Evolutionary conservation across 2,888 invertebrate species (phyloP).

Genomic region (Heteropelma amictum): DNA sequence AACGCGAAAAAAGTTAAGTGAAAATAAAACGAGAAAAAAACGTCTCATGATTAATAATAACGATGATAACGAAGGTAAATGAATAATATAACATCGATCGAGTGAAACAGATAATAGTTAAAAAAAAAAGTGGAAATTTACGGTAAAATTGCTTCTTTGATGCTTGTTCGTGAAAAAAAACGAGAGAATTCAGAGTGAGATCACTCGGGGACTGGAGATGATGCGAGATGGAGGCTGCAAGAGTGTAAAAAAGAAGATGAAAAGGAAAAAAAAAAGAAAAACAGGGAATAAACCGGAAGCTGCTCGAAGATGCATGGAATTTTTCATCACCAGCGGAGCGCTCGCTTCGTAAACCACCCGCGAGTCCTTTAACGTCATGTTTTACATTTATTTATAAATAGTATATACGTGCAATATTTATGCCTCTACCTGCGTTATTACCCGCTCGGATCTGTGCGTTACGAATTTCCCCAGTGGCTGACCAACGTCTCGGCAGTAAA

Average conservation of each 20-base stretch:
- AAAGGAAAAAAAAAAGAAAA: background rate
- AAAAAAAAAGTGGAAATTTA: background rate
- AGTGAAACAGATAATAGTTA: background rate
- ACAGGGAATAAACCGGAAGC: background rate
- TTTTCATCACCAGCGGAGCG: constrained; percentile 51
- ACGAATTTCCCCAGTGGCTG: constrained; percentile 52
- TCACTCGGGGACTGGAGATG: background rate
- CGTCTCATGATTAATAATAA: no score
- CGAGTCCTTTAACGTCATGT: no score
- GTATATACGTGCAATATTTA: constrained; percentile 41
- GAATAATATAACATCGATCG: no score
- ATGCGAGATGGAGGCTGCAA: background rate
- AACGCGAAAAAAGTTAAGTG: no score
- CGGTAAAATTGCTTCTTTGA: background rate
- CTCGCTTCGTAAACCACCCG: no score
- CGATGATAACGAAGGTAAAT: no score
- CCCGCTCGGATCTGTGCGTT: constrained; percentile 39
- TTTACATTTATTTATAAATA: constrained; percentile 14
- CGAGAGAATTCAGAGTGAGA: background rate
- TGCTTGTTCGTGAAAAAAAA: no score
- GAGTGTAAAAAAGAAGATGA: background rate
- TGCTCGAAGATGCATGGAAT: constrained; percentile 54
- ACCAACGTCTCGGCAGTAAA: constrained; percentile 23
- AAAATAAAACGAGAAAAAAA: no score
- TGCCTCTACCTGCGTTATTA: constrained; percentile 17